Evolutionary conservation across 2,888 invertebrate genomes (phyloP).

Genomic region (Ernsta delagoae): DNA sequence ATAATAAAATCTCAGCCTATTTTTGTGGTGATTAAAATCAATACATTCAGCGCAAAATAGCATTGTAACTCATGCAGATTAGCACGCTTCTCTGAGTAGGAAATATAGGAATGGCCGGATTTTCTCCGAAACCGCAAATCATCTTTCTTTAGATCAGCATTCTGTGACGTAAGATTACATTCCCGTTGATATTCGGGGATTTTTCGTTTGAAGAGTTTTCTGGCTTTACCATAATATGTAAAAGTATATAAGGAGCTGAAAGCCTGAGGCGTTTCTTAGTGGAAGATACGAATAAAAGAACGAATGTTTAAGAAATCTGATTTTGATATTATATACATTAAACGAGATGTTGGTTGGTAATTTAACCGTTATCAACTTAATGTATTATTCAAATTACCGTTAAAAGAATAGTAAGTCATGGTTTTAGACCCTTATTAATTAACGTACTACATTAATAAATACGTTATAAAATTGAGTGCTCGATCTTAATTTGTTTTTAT

Average conservation of each 20-base stretch:
- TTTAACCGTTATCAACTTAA: neutral
- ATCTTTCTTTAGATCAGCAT: neutral
- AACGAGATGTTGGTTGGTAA: too few relatives aligned
- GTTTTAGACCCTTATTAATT: too few relatives aligned
- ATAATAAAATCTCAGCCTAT: neutral
- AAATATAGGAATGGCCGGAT: slow-evolving; percentile 8
- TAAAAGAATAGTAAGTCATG: too few relatives aligned
- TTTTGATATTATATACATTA: too few relatives aligned
- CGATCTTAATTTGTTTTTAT: too few relatives aligned
- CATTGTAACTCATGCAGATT: neutral
- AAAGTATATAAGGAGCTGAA: neutral
- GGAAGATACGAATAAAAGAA: neutral
- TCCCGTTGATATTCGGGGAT: slow-evolving; percentile 3
- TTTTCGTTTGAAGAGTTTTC: slow-evolving; percentile 2
- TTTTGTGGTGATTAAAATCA: neutral
- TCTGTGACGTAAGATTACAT: slow-evolving; percentile 2
- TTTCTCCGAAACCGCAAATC: slow-evolving; percentile 8
- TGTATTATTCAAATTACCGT: too few relatives aligned
- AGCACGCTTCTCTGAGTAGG: neutral
- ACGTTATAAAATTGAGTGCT: too few relatives aligned
- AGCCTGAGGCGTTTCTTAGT: neutral
- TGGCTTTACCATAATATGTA: neutral
- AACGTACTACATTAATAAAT: too few relatives aligned
- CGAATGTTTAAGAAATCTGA: too few relatives aligned
- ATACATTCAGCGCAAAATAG: slow-evolving; percentile 13